phyloP scores from a whole-genome alignment of 2,797 vertebrate species.

The Hydrocynus forskahlii region DNA sequence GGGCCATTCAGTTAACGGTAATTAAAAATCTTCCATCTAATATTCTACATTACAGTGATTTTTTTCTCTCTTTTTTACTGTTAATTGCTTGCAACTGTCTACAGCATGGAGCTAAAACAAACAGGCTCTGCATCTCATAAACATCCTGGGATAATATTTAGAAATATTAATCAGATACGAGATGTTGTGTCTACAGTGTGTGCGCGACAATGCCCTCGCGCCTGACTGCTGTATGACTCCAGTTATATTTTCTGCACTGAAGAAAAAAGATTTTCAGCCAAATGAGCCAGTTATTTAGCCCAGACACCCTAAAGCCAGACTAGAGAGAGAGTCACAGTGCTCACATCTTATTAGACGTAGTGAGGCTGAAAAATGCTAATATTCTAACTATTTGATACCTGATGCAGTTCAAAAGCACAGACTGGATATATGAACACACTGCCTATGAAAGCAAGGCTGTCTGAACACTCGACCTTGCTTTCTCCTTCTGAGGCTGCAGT shows the following conservation, averaged over 20 bases:
- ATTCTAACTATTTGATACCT: background rate
- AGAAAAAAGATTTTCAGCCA: background rate
- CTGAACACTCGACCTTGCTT: background rate
- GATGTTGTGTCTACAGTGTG: constrained; percentile 20
- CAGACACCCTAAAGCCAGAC: constrained; percentile 2
- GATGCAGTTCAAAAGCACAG: background rate
- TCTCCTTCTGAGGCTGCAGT: background rate
- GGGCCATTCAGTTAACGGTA: background rate
- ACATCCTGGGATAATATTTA: constrained; percentile 23
- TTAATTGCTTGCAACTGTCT: background rate
- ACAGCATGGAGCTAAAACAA: constrained; percentile 5
- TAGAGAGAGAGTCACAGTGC: background rate
- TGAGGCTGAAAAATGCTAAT: background rate
- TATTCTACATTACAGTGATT: background rate
- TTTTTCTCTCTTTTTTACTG: background rate
- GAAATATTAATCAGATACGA: constrained; percentile 13
- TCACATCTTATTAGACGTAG: background rate
- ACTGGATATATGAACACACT: background rate
- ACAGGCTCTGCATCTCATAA: background rate
- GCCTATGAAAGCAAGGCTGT: background rate
- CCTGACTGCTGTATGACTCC: background rate
- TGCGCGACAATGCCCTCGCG: background rate
- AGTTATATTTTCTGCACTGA: background rate
- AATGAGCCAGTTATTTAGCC: background rate
- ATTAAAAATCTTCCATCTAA: constrained; percentile 16